Conservation (phyloP, 2,888 invertebrate genomes). For the Nipponacmea schrenckii region DNA sequence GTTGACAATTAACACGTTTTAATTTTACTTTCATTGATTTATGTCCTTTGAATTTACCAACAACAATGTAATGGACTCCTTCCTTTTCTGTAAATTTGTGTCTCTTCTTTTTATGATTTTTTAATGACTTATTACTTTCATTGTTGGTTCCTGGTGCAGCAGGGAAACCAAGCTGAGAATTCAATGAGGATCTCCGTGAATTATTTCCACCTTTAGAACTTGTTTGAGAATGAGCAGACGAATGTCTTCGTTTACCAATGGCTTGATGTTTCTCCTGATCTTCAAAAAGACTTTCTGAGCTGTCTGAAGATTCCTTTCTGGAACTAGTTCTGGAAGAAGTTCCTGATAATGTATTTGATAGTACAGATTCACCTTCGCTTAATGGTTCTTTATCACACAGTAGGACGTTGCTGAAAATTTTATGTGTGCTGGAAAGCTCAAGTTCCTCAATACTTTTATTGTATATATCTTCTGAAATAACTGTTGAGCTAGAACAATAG, state of each 20-base stretch:
- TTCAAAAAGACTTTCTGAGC: slow-evolving; percentile 14
- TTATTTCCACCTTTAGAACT: not conserved
- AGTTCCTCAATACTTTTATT: not conserved
- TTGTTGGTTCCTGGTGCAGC: slow-evolving; percentile 19
- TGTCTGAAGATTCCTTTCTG: slow-evolving; percentile 27
- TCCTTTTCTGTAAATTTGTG: slow-evolving; percentile 17
- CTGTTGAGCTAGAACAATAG: not conserved
- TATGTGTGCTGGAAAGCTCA: not conserved
- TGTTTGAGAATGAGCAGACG: slow-evolving; percentile 17
- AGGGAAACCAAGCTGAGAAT: slow-evolving; percentile 19
- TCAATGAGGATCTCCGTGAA: slow-evolving; percentile 18
- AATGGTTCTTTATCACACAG: slow-evolving; percentile 16
- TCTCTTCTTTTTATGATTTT: slow-evolving; percentile 6
- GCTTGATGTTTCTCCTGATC: not conserved
- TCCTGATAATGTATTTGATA: slow-evolving; percentile 17
- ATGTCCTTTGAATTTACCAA: slow-evolving; percentile 54
- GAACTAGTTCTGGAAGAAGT: slow-evolving; percentile 24
- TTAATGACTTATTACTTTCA: not conserved
- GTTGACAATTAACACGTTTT: slow-evolving; percentile 32
- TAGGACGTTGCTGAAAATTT: not conserved
- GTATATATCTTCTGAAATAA: not conserved
- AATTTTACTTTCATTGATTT: slow-evolving; percentile 53
- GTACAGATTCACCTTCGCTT: slow-evolving; percentile 21
- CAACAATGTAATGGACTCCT: slow-evolving; percentile 50
- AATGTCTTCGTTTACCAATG: slow-evolving; percentile 7